Evolutionary conservation across 2,888 invertebrate genomes (phyloP).

Genomic region (Lepidocyrtinus sp.): DNA sequence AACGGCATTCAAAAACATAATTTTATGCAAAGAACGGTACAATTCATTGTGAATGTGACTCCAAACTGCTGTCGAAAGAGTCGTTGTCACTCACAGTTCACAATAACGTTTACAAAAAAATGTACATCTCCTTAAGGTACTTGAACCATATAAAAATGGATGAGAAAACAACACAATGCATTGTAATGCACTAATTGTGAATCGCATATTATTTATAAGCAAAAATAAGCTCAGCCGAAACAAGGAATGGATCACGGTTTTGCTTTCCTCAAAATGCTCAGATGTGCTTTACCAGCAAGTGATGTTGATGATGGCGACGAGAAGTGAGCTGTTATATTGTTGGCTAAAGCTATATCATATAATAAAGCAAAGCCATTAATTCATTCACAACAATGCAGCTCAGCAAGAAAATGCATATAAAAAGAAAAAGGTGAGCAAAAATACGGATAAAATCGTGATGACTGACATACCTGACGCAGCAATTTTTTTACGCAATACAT

Average conservation of each 20-base stretch:
- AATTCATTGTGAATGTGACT: background rate
- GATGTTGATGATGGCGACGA: slow-evolving; percentile 3
- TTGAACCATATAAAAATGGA: slow-evolving; percentile 36
- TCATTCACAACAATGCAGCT: slow-evolving; percentile 35
- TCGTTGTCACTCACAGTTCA: slow-evolving; percentile 40
- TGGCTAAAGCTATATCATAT: background rate
- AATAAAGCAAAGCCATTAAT: slow-evolving; percentile 28
- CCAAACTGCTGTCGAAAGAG: slow-evolving; percentile 8
- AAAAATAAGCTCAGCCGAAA: too few relatives aligned
- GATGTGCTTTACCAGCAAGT: slow-evolving; percentile 1
- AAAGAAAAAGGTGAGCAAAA: slow-evolving; percentile 35
- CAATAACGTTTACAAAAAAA: slow-evolving; percentile 16
- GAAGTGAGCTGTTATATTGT: background rate
- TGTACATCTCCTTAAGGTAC: slow-evolving; percentile 52
- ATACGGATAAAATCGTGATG: slow-evolving; percentile 49
- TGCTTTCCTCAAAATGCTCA: background rate
- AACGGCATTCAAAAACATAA: too few relatives aligned
- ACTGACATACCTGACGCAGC: slow-evolving; percentile 48
- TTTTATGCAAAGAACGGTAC: too few relatives aligned
- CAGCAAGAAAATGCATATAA: background rate
- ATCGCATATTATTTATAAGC: too few relatives aligned
- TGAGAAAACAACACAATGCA: background rate
- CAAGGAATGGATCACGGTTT: background rate
- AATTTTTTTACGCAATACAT: background rate
- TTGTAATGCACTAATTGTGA: background rate